phyloP scores from a whole-genome alignment of 2,797 vertebrate species.

The Orientallactaga sibirica region DNA sequence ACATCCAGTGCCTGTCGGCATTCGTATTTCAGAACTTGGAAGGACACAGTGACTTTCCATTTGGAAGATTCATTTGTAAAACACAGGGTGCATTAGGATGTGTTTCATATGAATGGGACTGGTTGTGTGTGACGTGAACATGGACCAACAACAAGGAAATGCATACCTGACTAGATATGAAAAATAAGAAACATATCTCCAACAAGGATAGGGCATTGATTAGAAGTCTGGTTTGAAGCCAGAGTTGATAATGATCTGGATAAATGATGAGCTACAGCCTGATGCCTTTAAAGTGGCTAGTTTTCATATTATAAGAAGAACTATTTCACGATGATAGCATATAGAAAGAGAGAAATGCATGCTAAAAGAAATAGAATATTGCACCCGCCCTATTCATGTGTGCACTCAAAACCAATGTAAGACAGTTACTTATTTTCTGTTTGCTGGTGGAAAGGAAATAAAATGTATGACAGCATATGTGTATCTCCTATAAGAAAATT shows the following conservation, averaged over 20 bases:
- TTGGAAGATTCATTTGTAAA: conserved; percentile 39
- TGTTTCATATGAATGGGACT: conserved; percentile 41
- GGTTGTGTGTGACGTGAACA: conserved; percentile 63
- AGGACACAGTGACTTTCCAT: conserved; percentile 51
- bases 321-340: neutral
- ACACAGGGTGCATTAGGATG: neutral
- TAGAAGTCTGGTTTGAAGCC: conserved; percentile 8
- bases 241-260: neutral
- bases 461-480: neutral
- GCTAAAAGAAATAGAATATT: neutral
- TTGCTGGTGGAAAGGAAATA: neutral
- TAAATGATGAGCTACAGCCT: neutral
- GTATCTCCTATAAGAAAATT: neutral
- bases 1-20: neutral
- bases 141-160: neutral
- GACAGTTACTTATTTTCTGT: neutral
- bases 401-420: neutral
- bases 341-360: neutral
- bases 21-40: conserved; percentile 22
- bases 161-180: neutral
- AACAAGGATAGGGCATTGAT: conserved; percentile 18
- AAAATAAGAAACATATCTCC: neutral
- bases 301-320: neutral
- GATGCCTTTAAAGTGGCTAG: neutral
- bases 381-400: neutral